A percentile compares a stretch with the other conserved stretches of the same genome.
Conservation (phyloP, 2,113 vertebrate species). For the Sisor rabdophorus region DNA sequence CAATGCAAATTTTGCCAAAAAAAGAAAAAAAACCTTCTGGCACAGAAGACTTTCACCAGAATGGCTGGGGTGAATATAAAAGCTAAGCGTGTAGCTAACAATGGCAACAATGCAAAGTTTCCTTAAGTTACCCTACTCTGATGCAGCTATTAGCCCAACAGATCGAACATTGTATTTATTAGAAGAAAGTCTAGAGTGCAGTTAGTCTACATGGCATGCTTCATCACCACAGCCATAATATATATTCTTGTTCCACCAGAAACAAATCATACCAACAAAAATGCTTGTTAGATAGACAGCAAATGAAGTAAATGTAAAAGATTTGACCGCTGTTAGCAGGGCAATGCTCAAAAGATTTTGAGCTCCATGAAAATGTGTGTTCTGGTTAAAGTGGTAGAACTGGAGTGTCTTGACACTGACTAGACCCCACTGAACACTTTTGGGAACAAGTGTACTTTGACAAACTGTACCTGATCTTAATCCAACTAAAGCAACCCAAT, state of each 20-base stretch:
- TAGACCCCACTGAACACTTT: too few species aligned
- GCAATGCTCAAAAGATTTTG: too few species aligned
- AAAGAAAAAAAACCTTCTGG: conserved; percentile 39
- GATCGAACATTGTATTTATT: conserved; percentile 15
- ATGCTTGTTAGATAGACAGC: background rate
- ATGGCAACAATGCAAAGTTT: conserved; percentile 8
- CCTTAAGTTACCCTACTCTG: too few species aligned
- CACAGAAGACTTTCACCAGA: background rate
- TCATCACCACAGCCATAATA: background rate
- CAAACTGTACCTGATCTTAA: too few species aligned
- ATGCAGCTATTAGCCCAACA: background rate
- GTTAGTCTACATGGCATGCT: background rate
- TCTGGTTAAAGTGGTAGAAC: too few species aligned
- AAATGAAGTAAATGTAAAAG: too few species aligned
- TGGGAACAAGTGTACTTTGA: too few species aligned
- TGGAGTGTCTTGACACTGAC: too few species aligned
- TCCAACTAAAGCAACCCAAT: too few species aligned
- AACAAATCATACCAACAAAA: background rate
- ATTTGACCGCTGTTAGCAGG: too few species aligned
- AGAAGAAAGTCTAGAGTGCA: background rate
- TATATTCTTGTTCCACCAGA: background rate
- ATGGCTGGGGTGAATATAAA: conserved; percentile 10
- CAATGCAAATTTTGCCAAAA: conserved; percentile 23
- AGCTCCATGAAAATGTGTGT: too few species aligned
- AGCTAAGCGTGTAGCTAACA: conserved; percentile 1